A percentile compares a stretch with the other conserved stretches of the same genome.
These are phyloP conservation scores for Corydoras sp. DNA, from an alignment of 2,113 vertebrate species.

Conservation along the genomic window DNA sequence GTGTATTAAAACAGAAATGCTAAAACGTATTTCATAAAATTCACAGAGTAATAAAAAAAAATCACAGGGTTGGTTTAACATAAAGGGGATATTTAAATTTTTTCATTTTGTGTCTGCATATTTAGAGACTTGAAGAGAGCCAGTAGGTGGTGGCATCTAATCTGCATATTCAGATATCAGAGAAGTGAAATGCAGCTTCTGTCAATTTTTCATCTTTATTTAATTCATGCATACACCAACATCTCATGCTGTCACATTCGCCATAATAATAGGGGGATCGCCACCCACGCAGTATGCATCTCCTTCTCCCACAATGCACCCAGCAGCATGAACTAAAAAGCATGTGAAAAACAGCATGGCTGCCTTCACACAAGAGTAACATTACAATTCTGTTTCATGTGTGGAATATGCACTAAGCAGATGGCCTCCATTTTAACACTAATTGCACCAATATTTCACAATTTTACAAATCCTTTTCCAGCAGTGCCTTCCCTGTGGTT, in stretches of 20 bases:
- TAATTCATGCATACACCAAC: not conserved
- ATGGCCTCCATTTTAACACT: not conserved
- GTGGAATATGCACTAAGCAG: not conserved
- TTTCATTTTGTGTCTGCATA: too few relatives aligned
- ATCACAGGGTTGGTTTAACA: too few relatives aligned
- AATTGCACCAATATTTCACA: constrained; percentile 6
- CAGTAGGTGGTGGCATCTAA: not conserved
- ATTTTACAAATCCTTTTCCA: not conserved
- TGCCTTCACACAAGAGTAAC: not conserved
- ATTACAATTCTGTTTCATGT: not conserved
- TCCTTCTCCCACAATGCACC: not conserved
- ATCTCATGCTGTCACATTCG: not conserved
- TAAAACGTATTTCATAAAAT: too few relatives aligned
- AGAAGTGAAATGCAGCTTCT: not conserved
- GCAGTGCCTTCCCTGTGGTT: not conserved
- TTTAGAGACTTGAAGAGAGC: not conserved
- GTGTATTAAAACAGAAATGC: too few relatives aligned
- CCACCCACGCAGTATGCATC: not conserved
- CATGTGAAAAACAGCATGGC: not conserved
- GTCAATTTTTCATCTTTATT: not conserved
- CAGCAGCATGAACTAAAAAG: not conserved
- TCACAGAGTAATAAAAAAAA: too few relatives aligned
- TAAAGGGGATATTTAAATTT: too few relatives aligned
- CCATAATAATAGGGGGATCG: not conserved
- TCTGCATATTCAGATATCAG: constrained; percentile 27